These are phyloP conservation scores for Gephyroberyx darwinii DNA, from an alignment of 2,797 vertebrate species.

Conservation along the genomic window DNA sequence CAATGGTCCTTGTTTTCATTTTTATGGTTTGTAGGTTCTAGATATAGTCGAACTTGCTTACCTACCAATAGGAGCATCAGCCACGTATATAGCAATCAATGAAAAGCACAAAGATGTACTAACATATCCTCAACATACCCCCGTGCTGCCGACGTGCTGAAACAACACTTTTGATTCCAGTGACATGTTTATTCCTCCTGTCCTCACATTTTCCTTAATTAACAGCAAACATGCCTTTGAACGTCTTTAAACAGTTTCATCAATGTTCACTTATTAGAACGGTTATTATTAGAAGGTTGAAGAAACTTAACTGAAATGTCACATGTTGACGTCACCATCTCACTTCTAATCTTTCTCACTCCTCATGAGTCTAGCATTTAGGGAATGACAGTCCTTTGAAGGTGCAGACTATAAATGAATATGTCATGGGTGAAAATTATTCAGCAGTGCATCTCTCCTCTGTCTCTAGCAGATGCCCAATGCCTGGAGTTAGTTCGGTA, in stretches of 20 bases:
- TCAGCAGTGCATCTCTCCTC: conserved; percentile 13
- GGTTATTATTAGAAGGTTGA: too few relatives aligned
- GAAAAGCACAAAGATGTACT: neutral
- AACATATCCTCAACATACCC: neutral
- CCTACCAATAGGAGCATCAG: neutral
- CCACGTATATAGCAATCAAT: neutral
- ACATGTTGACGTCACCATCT: neutral
- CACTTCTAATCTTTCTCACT: conserved; percentile 1
- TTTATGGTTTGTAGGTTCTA: too few relatives aligned
- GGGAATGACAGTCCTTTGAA: neutral
- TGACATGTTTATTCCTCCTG: neutral
- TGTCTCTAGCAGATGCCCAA: conserved; percentile 22
- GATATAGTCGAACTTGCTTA: neutral
- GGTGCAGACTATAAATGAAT: conserved; percentile 28
- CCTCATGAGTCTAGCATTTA: conserved; percentile 6
- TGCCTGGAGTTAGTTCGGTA: conserved; percentile 39
- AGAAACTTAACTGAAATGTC: conserved; percentile 5
- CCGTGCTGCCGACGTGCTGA: too few relatives aligned
- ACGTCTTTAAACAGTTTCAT: too few relatives aligned
- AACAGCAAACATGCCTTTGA: too few relatives aligned
- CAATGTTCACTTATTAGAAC: too few relatives aligned
- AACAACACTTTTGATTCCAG: neutral
- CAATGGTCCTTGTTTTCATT: neutral
- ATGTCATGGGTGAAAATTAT: conserved; percentile 21
- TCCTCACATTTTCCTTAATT: neutral